Percentiles rank a stretch among this genome's conserved stretches.
phyloP scores from a whole-genome alignment of 2,113 vertebrate species.

The Erpornis zantholeuca region DNA sequence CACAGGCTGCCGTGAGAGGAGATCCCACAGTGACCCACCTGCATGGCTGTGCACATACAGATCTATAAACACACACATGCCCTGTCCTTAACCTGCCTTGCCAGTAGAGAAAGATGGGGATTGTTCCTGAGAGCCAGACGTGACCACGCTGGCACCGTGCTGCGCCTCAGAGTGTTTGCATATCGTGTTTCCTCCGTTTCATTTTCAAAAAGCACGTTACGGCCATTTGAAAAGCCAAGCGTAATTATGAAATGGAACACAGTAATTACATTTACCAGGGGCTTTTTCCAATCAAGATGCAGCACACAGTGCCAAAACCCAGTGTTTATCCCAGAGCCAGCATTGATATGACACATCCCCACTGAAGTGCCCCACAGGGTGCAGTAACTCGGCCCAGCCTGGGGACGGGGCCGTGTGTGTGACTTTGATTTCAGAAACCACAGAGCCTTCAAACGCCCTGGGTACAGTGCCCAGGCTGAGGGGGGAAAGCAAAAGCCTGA shows the following conservation, averaged over 20 bases:
- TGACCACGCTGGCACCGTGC: not conserved
- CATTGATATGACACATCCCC: not conserved
- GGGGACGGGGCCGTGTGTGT: not conserved
- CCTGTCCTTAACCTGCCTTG: not conserved
- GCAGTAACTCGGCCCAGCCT: not conserved
- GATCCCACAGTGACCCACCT: not conserved
- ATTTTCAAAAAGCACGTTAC: not conserved
- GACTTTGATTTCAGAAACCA: not conserved
- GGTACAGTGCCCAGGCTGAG: not conserved
- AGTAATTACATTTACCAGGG: not conserved
- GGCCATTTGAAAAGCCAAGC: not conserved
- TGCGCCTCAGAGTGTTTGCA: not conserved
- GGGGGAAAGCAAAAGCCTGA: not conserved
- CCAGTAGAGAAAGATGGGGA: not conserved
- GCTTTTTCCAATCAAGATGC: conserved; percentile 22
- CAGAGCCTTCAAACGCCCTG: not conserved
- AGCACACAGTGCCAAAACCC: not conserved
- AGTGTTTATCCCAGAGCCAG: not conserved
- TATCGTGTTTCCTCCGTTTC: not conserved
- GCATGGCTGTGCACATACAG: no score
- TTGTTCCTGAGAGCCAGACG: not conserved
- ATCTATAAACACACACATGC: not conserved
- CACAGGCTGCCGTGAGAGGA: not conserved
- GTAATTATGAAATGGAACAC: not conserved
- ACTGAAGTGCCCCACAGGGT: not conserved